A percentile compares a stretch with the other conserved stretches of the same genome.
Conservation (phyloP, 2,113 vertebrate genomes). For the Ovis aries region ARS-UI_Ramb_v3.0 NC_056070.1:2244501-2245000, state of each 20-base stretch:
- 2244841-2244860: not conserved
- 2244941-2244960: not conserved
- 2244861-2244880: not conserved
- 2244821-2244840: not conserved
- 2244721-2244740: not conserved
- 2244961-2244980: not conserved
- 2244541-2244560: not conserved
- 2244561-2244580: not conserved
- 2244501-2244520: fast-evolving
- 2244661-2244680: not conserved
- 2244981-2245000: not conserved
- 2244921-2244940: not conserved
- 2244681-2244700: not conserved
- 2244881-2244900: not conserved
- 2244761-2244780: not conserved
- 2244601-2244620: not conserved
- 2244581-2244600: not conserved
- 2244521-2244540: fast-evolving
- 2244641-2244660: not conserved
- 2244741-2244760: not conserved
- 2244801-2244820: not conserved
- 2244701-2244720: not conserved
- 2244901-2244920: too few species aligned
- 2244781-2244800: not conserved
- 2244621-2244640: not conserved